These are phyloP conservation scores for Drosophila nigrodunni DNA, from an alignment of 1,140 invertebrate species.

Conservation along the genomic window DNA sequence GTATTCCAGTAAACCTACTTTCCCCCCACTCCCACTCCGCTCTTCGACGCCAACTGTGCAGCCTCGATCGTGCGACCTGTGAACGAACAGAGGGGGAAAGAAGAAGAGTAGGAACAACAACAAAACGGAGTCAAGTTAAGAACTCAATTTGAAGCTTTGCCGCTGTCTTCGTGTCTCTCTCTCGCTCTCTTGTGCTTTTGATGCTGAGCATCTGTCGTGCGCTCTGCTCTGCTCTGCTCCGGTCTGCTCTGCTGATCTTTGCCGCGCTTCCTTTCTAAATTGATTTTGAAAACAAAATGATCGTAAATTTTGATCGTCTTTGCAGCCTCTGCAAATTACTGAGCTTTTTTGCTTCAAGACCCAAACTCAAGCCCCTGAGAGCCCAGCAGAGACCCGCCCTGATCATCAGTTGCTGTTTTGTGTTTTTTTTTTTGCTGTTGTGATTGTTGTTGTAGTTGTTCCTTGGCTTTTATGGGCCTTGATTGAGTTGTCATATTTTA, in stretches of 20 bases:
- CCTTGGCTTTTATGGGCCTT: constrained; percentile 78
- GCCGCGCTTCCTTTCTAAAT: constrained; percentile 82
- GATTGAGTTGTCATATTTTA: constrained; percentile 85
- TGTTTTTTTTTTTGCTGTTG: constrained; percentile 7
- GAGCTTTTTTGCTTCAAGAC: constrained; percentile 55
- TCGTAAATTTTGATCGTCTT: constrained; percentile 82
- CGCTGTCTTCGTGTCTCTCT: constrained; percentile 1
- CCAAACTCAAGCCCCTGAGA: constrained; percentile 8
- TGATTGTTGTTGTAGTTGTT: constrained; percentile 16
- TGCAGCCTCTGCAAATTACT: constrained; percentile 78
- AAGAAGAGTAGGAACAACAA: constrained; percentile 2
- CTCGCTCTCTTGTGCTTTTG: neutral
- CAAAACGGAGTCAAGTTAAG: constrained; percentile 56
- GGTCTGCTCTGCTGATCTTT: constrained; percentile 62
- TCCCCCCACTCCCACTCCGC: neutral
- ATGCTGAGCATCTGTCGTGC: constrained; percentile 43
- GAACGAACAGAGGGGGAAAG: constrained; percentile 25
- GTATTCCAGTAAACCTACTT: constrained; percentile 8
- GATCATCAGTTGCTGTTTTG: constrained; percentile 47
- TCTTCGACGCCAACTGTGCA: neutral
- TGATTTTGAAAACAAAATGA: constrained; percentile 83
- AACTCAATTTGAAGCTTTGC: constrained; percentile 69
- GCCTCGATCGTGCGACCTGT: constrained; percentile 44
- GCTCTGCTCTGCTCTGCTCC: constrained; percentile 36
- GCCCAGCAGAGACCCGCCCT: constrained; percentile 50